Evolutionary conservation across 2,797 vertebrate species (phyloP).

Genomic region (Mastacembelus armatus): DNA sequence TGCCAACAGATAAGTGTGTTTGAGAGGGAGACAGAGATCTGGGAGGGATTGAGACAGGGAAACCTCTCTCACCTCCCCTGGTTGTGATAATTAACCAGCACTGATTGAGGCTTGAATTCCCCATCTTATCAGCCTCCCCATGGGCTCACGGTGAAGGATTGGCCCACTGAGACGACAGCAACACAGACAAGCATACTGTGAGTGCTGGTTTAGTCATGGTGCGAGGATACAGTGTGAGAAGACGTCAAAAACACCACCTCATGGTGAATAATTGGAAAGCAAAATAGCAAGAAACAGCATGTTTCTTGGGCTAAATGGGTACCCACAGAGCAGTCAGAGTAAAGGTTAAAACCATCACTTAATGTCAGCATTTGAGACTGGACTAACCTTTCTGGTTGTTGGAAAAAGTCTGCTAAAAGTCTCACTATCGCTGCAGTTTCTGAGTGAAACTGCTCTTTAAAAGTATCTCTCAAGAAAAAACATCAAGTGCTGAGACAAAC

Average conservation of each 20-base stretch:
- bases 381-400: constrained; percentile 54
- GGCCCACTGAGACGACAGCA: constrained; percentile 51
- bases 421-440: constrained; percentile 13
- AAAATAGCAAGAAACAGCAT: constrained; percentile 40
- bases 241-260: constrained; percentile 23
- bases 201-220: constrained; percentile 35
- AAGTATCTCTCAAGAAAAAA: constrained; percentile 5
- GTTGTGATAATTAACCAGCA: constrained; percentile 81
- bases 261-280: constrained; percentile 43
- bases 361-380: constrained; percentile 48
- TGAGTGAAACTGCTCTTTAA: constrained; percentile 37
- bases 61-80: constrained; percentile 73
- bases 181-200: constrained; percentile 41
- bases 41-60: constrained; percentile 50
- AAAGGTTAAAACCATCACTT: constrained; percentile 72
- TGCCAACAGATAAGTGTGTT: constrained; percentile 19
- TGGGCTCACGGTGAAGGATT: constrained; percentile 53
- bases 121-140: constrained; percentile 69
- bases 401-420: constrained; percentile 4
- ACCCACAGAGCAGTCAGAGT: constrained; percentile 30
- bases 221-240: constrained; percentile 9
- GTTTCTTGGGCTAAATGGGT: constrained; percentile 36
- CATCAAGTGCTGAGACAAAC: constrained; percentile 9
- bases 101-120: constrained; percentile 77
- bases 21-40: constrained; percentile 30